Evolutionary conservation across 2,113 vertebrate species (phyloP).

Genomic region (Anseranas semipalmata): DNA sequence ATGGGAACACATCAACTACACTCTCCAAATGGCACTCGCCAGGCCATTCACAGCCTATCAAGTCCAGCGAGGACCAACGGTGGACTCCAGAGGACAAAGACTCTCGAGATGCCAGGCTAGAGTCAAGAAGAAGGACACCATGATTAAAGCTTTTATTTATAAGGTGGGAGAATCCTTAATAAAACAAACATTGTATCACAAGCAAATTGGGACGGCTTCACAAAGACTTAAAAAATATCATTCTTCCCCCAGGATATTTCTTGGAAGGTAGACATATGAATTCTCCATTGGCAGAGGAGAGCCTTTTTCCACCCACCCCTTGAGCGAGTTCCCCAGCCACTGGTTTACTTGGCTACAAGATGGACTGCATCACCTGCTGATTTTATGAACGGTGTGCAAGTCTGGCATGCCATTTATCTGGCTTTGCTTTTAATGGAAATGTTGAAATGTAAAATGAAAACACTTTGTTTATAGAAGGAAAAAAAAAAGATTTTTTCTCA

Average conservation of each 20-base stretch:
- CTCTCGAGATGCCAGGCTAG: background rate
- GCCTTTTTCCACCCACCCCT: background rate
- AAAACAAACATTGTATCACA: background rate
- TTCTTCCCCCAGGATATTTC: background rate
- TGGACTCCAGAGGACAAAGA: background rate
- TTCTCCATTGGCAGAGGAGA: background rate
- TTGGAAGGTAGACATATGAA: background rate
- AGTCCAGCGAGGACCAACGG: background rate
- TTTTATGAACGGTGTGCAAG: background rate
- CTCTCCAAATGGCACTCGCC: background rate
- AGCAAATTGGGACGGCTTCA: background rate
- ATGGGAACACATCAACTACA: background rate
- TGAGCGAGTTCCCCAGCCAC: background rate
- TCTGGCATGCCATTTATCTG: background rate
- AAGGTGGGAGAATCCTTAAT: background rate
- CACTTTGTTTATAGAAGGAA: background rate
- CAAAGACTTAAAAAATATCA: background rate
- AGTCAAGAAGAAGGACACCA: background rate
- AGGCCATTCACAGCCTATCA: background rate
- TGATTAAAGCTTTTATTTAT: background rate
- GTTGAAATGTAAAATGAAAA: background rate
- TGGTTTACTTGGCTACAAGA: background rate
- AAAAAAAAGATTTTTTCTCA: background rate
- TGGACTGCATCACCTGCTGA: background rate
- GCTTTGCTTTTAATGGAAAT: background rate